Evolutionary conservation across 1,140 invertebrate genomes (phyloP).

Genomic region (Piezodorus guildinii): DNA sequence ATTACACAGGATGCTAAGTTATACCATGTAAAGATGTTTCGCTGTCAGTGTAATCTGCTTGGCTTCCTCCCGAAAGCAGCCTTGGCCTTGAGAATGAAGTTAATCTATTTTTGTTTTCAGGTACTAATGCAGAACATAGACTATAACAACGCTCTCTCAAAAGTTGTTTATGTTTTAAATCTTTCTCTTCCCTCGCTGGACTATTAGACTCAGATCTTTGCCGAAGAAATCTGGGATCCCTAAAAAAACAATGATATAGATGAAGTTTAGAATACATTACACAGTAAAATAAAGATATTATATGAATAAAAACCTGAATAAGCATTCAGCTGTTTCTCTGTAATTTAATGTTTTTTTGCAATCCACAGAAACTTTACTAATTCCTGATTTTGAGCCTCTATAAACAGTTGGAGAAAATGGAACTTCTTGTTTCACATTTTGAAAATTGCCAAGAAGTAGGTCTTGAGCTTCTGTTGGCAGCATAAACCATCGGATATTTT

Average conservation of each 20-base stretch:
- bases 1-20: no score
- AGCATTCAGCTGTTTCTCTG: neutral
- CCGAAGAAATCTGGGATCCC: conserved; percentile 29
- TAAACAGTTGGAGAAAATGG: conserved; percentile 50
- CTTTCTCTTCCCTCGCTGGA: conserved; percentile 16
- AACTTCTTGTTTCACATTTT: conserved; percentile 59
- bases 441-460: conserved; percentile 53
- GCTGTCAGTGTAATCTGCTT: conserved; percentile 30
- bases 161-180: conserved; percentile 7
- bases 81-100: conserved; percentile 31
- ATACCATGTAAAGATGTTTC: conserved; percentile 16
- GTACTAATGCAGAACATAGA: conserved; percentile 36
- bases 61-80: conserved; percentile 58
- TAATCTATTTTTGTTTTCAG: conserved; percentile 1
- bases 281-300: neutral
- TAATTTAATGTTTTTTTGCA: neutral
- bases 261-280: conserved; percentile 14
- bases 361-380: neutral
- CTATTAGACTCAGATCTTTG: conserved; percentile 33
- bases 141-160: conserved; percentile 43
- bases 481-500: conserved; percentile 74
- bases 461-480: conserved; percentile 64
- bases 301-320: neutral
- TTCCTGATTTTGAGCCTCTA: conserved; percentile 24
- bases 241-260: conserved; percentile 30